A percentile compares a stretch with the other conserved stretches of the same genome.
These are phyloP conservation scores for Nanorana parkeri DNA, from an alignment of 2,113 vertebrate species.

Conservation along the genomic window DNA sequence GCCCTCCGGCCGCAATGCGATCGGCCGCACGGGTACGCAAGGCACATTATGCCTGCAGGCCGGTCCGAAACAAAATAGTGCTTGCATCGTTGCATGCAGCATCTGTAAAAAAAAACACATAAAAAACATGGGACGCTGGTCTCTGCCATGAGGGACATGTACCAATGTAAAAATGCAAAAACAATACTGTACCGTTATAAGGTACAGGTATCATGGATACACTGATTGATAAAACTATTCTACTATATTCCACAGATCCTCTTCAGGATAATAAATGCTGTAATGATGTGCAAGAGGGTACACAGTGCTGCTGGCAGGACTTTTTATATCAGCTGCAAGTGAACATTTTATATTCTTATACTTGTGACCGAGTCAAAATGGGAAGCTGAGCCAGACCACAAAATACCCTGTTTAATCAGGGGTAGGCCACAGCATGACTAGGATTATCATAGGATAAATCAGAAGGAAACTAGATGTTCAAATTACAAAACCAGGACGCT, in stretches of 20 bases:
- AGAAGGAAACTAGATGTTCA: slow-evolving; percentile 44
- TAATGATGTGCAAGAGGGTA: slow-evolving; percentile 17
- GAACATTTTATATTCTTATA: slow-evolving; percentile 33
- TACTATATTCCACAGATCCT: not conserved
- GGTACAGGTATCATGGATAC: not conserved
- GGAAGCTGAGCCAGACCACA: slow-evolving; percentile 54
- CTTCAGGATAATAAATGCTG: not conserved
- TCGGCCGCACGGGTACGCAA: too few relatives aligned
- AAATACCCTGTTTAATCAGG: slow-evolving; percentile 40
- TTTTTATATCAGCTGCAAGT: slow-evolving; percentile 23
- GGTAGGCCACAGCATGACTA: slow-evolving; percentile 51
- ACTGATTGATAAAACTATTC: not conserved
- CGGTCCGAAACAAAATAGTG: too few relatives aligned
- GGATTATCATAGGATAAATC: slow-evolving; percentile 53
- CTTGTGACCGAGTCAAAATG: slow-evolving; percentile 21
- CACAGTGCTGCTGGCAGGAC: slow-evolving; percentile 8
- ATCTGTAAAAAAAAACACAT: too few relatives aligned
- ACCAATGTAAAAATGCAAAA: not conserved
- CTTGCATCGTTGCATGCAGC: too few relatives aligned
- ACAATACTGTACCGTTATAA: too few relatives aligned
- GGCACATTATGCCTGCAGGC: too few relatives aligned
- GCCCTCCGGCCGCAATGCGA: too few relatives aligned
- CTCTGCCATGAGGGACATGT: too few relatives aligned
- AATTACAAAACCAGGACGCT: slow-evolving; percentile 34
- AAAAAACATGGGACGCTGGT: too few relatives aligned